A percentile compares a stretch with the other conserved stretches of the same genome.
Evolutionary conservation across 2,113 vertebrate genomes (phyloP).

Genomic region (Cynocephalus volans): DNA sequence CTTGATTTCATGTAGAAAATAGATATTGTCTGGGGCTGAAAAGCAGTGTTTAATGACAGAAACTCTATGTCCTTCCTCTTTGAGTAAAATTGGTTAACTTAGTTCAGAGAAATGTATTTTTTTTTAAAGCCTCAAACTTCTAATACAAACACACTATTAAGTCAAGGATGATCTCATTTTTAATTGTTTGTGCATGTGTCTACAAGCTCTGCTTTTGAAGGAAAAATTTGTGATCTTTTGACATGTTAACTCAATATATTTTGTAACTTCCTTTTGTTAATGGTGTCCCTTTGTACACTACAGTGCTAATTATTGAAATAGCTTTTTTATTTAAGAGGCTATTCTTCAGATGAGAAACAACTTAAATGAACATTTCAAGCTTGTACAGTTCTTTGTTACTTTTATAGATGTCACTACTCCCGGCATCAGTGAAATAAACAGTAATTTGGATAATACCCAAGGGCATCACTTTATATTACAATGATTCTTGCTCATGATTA

Average conservation of each 20-base stretch:
- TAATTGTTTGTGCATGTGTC: constrained; percentile 64
- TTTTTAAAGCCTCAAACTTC: constrained; percentile 8
- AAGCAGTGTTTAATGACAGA: constrained; percentile 27
- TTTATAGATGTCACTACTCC: background rate
- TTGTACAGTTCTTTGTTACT: background rate
- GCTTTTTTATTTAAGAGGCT: constrained; percentile 38
- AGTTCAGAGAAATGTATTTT: background rate
- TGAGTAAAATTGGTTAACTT: constrained; percentile 48
- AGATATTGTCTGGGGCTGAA: background rate
- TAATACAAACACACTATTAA: constrained; percentile 68
- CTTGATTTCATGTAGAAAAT: constrained; percentile 29
- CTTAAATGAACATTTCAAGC: constrained; percentile 36
- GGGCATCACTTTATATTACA: background rate
- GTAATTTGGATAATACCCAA: background rate
- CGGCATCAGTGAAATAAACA: constrained; percentile 12
- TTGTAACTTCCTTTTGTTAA: constrained; percentile 55
- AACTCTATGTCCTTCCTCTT: background rate
- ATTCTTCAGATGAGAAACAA: constrained; percentile 1
- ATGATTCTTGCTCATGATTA: background rate
- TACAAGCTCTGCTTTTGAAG: constrained; percentile 26
- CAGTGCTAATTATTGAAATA: constrained; percentile 55
- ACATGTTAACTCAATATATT: constrained; percentile 62
- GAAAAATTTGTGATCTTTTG: constrained; percentile 53
- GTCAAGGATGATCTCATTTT: background rate
- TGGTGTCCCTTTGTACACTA: constrained; percentile 15